Percentiles rank a stretch among this genome's conserved stretches.
These are phyloP conservation scores for Anarhynchus alexandrinus DNA, from an alignment of 2,113 vertebrate species.

Conservation along the genomic window DNA sequence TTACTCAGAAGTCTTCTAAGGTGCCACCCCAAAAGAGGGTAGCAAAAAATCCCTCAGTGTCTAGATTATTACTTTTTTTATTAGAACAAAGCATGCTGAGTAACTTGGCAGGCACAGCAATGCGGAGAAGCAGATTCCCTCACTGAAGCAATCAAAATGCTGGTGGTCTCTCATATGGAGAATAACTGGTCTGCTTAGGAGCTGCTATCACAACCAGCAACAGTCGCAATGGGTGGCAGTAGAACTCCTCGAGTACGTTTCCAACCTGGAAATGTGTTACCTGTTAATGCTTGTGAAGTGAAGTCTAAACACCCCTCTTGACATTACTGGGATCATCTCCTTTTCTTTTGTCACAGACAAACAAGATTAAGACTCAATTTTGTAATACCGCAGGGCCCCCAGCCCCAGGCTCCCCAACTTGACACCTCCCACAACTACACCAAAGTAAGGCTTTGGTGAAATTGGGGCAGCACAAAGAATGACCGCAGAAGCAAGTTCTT, in stretches of 20 bases:
- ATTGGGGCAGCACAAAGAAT: rapidly evolving
- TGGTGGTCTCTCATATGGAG: background rate
- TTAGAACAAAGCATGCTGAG: background rate
- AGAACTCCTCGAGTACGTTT: background rate
- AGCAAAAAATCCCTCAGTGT: background rate
- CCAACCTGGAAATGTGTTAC: background rate
- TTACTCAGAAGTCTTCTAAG: background rate
- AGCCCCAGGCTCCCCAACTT: background rate
- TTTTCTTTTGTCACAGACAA: background rate
- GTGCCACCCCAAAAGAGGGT: background rate
- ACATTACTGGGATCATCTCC: background rate
- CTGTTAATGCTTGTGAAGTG: rapidly evolving
- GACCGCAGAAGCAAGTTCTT: background rate
- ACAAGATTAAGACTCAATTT: background rate
- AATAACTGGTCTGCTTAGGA: background rate
- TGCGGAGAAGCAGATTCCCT: background rate
- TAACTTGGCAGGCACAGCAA: background rate
- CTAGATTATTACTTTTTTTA: background rate
- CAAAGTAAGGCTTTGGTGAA: background rate
- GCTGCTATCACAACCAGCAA: background rate
- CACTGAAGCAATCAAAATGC: background rate
- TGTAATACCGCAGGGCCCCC: background rate
- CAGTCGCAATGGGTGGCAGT: rapidly evolving
- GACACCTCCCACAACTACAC: background rate
- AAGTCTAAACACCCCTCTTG: background rate